Percentiles rank a stretch among this genome's conserved stretches.
Conservation (phyloP, 2,888 invertebrate species). For the Cenopis cana region DNA sequence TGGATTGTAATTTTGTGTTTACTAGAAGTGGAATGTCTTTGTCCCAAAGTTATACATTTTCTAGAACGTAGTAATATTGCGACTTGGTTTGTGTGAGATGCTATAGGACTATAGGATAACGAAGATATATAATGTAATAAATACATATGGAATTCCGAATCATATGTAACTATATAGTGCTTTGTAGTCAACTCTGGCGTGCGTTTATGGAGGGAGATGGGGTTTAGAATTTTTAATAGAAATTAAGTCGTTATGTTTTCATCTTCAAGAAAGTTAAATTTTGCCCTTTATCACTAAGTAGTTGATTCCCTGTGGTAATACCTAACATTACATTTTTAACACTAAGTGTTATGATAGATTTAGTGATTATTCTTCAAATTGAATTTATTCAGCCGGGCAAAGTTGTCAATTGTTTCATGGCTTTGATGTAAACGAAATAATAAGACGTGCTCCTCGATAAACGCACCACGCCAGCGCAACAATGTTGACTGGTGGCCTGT, state of each 20-base stretch:
- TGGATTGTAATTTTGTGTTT: neutral
- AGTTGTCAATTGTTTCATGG: neutral
- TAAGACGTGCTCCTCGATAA: neutral
- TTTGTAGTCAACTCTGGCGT: constrained; percentile 37
- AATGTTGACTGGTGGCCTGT: constrained; percentile 21
- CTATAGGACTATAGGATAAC: constrained; percentile 37
- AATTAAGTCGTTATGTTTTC: neutral
- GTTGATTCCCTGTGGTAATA: neutral
- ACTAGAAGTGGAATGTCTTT: neutral
- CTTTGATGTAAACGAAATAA: neutral
- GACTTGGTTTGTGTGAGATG: constrained; percentile 3
- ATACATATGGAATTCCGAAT: constrained; percentile 35
- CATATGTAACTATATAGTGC: constrained; percentile 41
- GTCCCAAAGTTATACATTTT: neutral
- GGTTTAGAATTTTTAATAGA: neutral
- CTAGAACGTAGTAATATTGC: constrained; percentile 10
- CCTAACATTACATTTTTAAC: neutral
- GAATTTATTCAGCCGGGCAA: neutral
- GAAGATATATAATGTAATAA: constrained; percentile 43
- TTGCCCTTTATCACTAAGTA: neutral
- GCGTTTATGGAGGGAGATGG: neutral
- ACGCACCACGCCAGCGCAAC: constrained; percentile 11
- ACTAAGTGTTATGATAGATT: neutral
- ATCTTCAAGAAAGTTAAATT: neutral
- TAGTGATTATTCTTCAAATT: neutral